Conservation (phyloP, 2,113 vertebrate genomes). For the Eretmochelys imbricata region DNA sequence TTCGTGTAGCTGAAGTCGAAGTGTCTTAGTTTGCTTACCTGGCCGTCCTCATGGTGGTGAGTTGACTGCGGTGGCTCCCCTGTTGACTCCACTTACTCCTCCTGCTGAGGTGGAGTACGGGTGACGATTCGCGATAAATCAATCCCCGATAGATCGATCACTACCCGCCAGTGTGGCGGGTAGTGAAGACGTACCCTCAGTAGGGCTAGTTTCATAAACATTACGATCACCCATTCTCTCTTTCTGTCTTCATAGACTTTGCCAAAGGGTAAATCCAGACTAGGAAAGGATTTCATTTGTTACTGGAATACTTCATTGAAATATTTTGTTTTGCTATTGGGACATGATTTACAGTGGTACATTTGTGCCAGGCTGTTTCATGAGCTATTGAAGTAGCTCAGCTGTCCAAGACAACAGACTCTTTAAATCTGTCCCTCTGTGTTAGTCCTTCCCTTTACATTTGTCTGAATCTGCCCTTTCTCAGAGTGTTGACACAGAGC, state of each 20-base stretch:
- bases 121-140: no score
- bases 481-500: slow-evolving; percentile 47
- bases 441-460: background rate
- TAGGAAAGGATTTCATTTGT: background rate
- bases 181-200: background rate
- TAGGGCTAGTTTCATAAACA: background rate
- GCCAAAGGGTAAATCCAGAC: slow-evolving; percentile 14
- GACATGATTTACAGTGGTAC: background rate
- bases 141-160: no score
- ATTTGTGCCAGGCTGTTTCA: background rate
- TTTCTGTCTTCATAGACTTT: slow-evolving; percentile 32
- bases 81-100: no score
- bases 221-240: background rate
- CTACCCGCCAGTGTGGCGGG: no score
- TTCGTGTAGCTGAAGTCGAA: no score
- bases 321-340: background rate
- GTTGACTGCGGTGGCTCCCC: no score
- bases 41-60: no score
- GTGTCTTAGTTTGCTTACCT: no score
- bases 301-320: background rate
- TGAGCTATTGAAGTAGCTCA: slow-evolving; percentile 33
- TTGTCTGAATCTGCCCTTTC: slow-evolving; percentile 12
- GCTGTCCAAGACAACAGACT: slow-evolving; percentile 8
- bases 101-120: no score
- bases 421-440: background rate